phyloP scores from a whole-genome alignment of 30 jellyfish, hydroid and myxozoan species.

The Sanderia malayensis region DNA sequence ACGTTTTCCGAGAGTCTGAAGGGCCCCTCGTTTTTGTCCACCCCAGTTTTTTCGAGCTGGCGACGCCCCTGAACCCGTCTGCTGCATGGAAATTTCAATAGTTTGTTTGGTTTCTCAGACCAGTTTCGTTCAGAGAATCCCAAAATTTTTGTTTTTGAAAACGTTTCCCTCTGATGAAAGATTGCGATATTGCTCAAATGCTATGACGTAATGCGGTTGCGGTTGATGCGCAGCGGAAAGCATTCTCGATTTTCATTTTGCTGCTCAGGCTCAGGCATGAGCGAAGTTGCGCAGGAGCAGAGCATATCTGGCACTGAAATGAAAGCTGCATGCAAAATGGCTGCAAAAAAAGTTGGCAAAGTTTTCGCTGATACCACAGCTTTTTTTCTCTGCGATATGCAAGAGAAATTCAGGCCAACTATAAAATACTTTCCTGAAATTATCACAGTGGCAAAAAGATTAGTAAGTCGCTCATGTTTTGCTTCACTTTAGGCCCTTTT shows the following conservation, averaged over 20 bases:
- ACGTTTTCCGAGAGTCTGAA: too few species aligned
- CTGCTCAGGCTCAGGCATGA: too few species aligned
- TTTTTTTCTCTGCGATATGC: constrained; percentile 94
- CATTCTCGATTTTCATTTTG: too few species aligned
- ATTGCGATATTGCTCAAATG: not conserved
- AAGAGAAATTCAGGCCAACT: constrained; percentile 90
- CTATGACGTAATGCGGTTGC: not conserved
- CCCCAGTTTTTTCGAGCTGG: too few species aligned
- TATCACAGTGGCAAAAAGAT: constrained; percentile 79
- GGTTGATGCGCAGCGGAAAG: too few species aligned
- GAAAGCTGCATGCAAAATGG: too few species aligned
- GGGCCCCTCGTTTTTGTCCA: too few species aligned
- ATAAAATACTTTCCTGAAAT: constrained; percentile 82
- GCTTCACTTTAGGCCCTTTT: too few species aligned
- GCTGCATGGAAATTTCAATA: not conserved
- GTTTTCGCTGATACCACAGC: constrained; percentile 71
- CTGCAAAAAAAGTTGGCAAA: constrained; percentile 75
- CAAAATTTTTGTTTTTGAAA: not conserved
- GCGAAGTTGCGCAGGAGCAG: too few species aligned
- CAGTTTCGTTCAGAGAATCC: not conserved
- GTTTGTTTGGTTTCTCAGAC: not conserved
- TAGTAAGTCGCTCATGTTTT: constrained; percentile 47
- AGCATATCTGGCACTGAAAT: too few species aligned
- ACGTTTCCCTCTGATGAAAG: not conserved
- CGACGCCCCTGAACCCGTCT: not conserved